Conservation (phyloP, 1,140 invertebrate genomes). For the Pseudomyrmex flavicornis region DNA sequence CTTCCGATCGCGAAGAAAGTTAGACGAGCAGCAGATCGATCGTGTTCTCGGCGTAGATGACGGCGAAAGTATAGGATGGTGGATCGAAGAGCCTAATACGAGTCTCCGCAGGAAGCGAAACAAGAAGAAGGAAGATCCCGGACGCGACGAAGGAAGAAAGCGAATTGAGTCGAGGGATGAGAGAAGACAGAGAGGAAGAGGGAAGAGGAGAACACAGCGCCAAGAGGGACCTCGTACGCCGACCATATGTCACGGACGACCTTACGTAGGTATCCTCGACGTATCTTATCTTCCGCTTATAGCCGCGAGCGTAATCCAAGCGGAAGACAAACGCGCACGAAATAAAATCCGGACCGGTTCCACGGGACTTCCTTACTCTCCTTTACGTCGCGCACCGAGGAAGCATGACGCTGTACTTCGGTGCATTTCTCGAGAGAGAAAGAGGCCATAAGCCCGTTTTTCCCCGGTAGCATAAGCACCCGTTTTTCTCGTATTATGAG, state of each 20-base stretch:
- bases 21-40: constrained; percentile 40
- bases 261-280: constrained; percentile 72
- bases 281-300: constrained; percentile 79
- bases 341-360: constrained; percentile 78
- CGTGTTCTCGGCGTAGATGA: background rate
- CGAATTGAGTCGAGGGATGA: background rate
- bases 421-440: constrained; percentile 29
- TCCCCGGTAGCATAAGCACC: constrained; percentile 32
- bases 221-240: constrained; percentile 65
- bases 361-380: constrained; percentile 69
- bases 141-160: constrained; percentile 8
- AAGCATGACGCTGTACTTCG: background rate
- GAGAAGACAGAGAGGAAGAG: constrained; percentile 1
- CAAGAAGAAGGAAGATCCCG: constrained; percentile 25
- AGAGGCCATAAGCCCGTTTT: constrained; percentile 30
- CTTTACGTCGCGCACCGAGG: constrained; percentile 32
- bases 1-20: constrained; percentile 66
- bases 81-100: background rate
- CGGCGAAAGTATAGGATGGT: background rate
- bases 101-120: constrained; percentile 39
- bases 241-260: constrained; percentile 75
- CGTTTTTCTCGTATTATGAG: constrained; percentile 43
- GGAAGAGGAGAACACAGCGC: background rate
- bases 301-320: constrained; percentile 75
- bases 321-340: constrained; percentile 76